These are phyloP conservation scores for Myotis daubentonii DNA, from an alignment of 2,797 vertebrate genomes.

Conservation along the genomic window DNA sequence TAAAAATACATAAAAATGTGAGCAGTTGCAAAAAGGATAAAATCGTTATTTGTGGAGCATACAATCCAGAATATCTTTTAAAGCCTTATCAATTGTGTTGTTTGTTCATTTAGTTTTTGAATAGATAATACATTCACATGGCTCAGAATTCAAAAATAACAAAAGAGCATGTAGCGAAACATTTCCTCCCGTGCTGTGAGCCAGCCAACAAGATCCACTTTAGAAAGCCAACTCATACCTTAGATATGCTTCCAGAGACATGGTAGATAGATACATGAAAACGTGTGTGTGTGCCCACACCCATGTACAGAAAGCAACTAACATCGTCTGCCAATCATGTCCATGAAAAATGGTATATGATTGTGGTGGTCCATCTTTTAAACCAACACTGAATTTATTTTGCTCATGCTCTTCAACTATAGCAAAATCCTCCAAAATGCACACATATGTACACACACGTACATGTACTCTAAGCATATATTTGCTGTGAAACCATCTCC, in stretches of 20 bases:
- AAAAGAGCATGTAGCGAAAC: accelerated
- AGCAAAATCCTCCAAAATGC: neutral
- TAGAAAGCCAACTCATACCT: neutral
- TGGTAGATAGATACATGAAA: accelerated
- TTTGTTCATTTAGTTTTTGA: neutral
- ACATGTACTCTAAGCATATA: neutral
- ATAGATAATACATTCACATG: neutral
- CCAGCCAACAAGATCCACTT: neutral
- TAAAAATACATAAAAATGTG: neutral
- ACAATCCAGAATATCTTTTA: neutral
- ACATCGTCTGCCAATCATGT: accelerated
- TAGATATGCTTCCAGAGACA: neutral
- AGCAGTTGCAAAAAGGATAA: neutral
- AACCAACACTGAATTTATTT: neutral
- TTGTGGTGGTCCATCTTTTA: neutral
- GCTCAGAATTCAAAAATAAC: neutral
- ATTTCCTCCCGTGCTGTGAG: neutral
- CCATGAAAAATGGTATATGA: neutral
- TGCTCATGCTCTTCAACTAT: neutral
- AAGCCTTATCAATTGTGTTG: no score
- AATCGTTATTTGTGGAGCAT: neutral
- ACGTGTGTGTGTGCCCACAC: accelerated
- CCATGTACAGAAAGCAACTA: accelerated
- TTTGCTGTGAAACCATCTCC: no score
- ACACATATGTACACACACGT: neutral